Conservation (phyloP, 2,797 vertebrate species). For the Hippopotamyrus pictus region DNA sequence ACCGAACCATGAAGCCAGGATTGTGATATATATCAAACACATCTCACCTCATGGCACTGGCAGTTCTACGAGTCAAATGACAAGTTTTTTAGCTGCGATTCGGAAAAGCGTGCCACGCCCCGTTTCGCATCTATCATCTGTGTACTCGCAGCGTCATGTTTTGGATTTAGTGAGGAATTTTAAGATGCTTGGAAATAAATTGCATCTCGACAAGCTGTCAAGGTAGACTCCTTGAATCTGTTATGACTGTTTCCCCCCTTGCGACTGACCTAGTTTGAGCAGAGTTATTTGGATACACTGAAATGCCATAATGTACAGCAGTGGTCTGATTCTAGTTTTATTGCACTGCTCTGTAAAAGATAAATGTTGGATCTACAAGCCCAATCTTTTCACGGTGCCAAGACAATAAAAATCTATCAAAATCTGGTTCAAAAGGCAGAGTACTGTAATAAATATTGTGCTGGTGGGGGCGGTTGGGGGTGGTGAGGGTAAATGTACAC, state of each 20-base stretch:
- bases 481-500: neutral
- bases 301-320: slow-evolving; percentile 7
- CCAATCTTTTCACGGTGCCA: neutral
- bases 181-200: slow-evolving; percentile 33
- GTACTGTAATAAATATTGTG: neutral
- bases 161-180: neutral
- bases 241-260: slow-evolving; percentile 42
- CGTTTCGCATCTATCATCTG: neutral
- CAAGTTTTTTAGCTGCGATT: neutral
- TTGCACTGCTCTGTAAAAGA: neutral
- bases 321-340: neutral
- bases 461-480: neutral
- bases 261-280: slow-evolving; percentile 25
- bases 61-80: neutral
- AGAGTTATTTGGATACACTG: slow-evolving; percentile 19
- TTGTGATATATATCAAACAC: neutral
- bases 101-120: neutral
- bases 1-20: neutral
- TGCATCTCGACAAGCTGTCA: slow-evolving; percentile 53
- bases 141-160: neutral
- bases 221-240: slow-evolving; percentile 43
- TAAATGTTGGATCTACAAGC: slow-evolving; percentile 4
- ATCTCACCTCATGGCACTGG: neutral
- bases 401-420: slow-evolving; percentile 1
- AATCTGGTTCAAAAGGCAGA: neutral